These are phyloP conservation scores for Vireo altiloquus DNA, from an alignment of 2,113 vertebrate species.

Conservation along the genomic window DNA sequence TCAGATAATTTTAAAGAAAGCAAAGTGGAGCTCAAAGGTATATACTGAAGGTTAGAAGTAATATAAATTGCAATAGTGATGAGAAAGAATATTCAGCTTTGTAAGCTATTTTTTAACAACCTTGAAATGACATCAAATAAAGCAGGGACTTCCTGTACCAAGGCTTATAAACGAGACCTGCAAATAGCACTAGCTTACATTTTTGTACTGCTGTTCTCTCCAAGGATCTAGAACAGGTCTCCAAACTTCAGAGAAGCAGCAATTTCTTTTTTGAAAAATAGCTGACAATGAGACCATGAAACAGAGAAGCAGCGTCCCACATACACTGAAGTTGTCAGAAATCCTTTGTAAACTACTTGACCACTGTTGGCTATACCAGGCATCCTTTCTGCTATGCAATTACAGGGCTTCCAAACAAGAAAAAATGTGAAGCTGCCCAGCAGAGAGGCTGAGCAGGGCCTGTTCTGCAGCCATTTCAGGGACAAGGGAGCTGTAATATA, in stretches of 20 bases:
- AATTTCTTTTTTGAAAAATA: background rate
- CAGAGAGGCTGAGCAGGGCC: background rate
- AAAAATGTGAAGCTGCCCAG: background rate
- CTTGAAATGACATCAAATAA: conserved; percentile 41
- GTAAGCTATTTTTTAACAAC: conserved; percentile 17
- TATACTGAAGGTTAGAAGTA: conserved; percentile 1
- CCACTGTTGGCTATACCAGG: background rate
- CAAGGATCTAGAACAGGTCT: conserved; percentile 13
- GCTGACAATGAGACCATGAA: background rate
- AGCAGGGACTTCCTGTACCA: background rate
- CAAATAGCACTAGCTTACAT: background rate
- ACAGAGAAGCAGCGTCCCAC: background rate
- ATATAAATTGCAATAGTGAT: background rate
- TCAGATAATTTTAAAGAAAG: conserved; percentile 5
- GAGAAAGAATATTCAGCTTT: conserved; percentile 15
- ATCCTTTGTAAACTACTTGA: background rate
- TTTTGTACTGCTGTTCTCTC: background rate
- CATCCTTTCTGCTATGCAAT: background rate
- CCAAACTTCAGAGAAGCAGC: background rate
- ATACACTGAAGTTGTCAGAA: background rate
- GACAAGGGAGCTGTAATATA: background rate
- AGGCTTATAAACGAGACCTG: background rate
- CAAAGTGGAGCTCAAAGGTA: background rate
- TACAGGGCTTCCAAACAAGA: background rate
- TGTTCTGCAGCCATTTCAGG: background rate